phyloP scores from a whole-genome alignment of 2,113 vertebrate species.

The Phainopepla nitens region DNA sequence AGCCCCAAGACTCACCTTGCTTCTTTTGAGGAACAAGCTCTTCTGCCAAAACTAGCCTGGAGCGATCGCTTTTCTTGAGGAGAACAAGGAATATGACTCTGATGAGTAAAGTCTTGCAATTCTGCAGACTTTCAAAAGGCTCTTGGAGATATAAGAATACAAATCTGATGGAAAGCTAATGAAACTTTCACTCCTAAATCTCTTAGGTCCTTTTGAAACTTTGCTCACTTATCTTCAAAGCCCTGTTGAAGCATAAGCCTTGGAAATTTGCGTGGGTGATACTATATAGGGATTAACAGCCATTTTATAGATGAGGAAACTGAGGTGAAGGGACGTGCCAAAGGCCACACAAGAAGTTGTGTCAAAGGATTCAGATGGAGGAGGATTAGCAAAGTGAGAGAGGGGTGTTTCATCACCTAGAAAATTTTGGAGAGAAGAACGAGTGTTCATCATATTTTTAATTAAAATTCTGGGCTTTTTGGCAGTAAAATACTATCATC shows the following conservation, averaged over 20 bases:
- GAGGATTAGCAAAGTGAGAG: conserved; percentile 17
- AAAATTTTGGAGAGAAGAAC: background rate
- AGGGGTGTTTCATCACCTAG: background rate
- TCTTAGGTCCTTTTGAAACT: conserved; percentile 60
- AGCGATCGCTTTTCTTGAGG: conserved; percentile 23
- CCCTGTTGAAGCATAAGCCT: conserved; percentile 19
- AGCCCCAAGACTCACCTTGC: background rate
- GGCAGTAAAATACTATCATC: background rate
- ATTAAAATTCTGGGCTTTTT: background rate
- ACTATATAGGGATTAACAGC: conserved; percentile 51
- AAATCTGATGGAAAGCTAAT: conserved; percentile 62
- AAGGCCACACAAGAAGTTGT: conserved; percentile 55
- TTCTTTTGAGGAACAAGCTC: conserved; percentile 51
- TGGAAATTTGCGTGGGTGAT: conserved; percentile 59
- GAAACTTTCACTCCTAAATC: conserved; percentile 61
- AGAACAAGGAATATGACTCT: conserved; percentile 8
- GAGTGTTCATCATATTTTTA: background rate
- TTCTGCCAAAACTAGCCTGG: conserved; percentile 25
- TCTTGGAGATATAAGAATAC: conserved; percentile 5
- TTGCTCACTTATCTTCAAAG: conserved; percentile 62
- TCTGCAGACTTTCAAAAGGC: conserved; percentile 51
- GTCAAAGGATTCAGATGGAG: conserved; percentile 24
- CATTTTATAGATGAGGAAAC: conserved; percentile 61
- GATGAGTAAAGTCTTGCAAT: conserved; percentile 47
- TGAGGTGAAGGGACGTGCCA: conserved; percentile 50